phyloP scores from a whole-genome alignment of 1,140 invertebrate species.

The Diachasmimorpha longicaudata region DNA sequence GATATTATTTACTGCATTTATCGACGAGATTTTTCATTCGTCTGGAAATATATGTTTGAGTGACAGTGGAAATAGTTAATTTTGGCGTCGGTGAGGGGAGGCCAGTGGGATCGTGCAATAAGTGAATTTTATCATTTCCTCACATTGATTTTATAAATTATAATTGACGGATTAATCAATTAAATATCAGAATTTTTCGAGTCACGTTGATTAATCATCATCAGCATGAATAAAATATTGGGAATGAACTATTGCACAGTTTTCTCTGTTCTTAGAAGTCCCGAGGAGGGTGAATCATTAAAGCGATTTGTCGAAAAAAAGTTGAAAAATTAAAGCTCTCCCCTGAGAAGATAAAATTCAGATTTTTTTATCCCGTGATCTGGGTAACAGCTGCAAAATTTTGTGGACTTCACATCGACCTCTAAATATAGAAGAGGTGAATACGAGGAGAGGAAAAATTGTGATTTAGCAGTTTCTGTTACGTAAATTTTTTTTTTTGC shows the following conservation, averaged over 20 bases:
- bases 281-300: constrained; percentile 50
- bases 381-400: too few relatives aligned
- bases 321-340: neutral
- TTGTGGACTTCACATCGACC: neutral
- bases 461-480: neutral
- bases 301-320: constrained; percentile 45
- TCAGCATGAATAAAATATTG: constrained; percentile 51
- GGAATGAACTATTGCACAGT: constrained; percentile 49
- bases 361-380: neutral
- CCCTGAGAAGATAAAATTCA: neutral
- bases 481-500: neutral
- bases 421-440: neutral
- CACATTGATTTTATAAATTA: too few relatives aligned
- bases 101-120: too few relatives aligned
- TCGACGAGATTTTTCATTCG: neutral
- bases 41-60: too few relatives aligned
- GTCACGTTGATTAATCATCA: constrained; percentile 39
- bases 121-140: too few relatives aligned
- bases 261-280: constrained; percentile 60
- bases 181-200: neutral
- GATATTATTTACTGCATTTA: neutral
- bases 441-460: neutral
- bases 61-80: too few relatives aligned
- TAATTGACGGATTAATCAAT: too few relatives aligned
- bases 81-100: too few relatives aligned